Base-by-base conservation (phyloP, 2,113 vertebrate genomes). In the Syngnathus floridae region DNA sequence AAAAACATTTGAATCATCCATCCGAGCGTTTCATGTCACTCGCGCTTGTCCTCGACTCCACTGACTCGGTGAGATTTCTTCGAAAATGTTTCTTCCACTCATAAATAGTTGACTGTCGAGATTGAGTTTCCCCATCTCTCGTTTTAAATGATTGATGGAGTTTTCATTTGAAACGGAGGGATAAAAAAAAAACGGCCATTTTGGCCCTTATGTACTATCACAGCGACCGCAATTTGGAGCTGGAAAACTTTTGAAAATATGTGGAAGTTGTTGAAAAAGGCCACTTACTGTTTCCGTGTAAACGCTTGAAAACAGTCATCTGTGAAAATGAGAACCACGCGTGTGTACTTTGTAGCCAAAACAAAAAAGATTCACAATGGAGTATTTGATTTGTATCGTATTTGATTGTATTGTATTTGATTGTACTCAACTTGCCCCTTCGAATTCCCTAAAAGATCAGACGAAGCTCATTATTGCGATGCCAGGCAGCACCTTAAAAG, bases 221-320 rank as follows among this genome's bases (percentile, higher is more conserved):
- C 51, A 52, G 51, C 51, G 22, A 52, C 51, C 51, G 12, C n/a
- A 52, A 52, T 52, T 52, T 52, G 51, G 51, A 52, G 51, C 10
- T 4, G 19, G 46, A 49, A 45, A 49, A 49, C 21, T 22, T 52
- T 12, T 52, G 51, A 22, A 52, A 52, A 22, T 26, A 22, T 21
- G 21, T 52, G 51, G 51, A 52, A 52, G 51, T 21, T 10, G n/a
- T 52, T 52, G 51, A 10, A 22, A 52, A 52, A 22, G 12, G 10
- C 3, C n/a, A 11, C 21, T 52, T 52, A 22, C n/a, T 52, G 51
- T 52, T 52, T 52, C n/a, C 10, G 21, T 22, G n/a, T 52, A 11
- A 52, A 19, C 14, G 17, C 46, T n/a, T 49, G 46, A 21, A 22
- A 52, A 52, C 51, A 12, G 21, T 52, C 11, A 11, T 22, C 21